These are phyloP conservation scores for Cyclophora punctaria DNA, from an alignment of 2,888 invertebrate species.

Conservation along the genomic window DNA sequence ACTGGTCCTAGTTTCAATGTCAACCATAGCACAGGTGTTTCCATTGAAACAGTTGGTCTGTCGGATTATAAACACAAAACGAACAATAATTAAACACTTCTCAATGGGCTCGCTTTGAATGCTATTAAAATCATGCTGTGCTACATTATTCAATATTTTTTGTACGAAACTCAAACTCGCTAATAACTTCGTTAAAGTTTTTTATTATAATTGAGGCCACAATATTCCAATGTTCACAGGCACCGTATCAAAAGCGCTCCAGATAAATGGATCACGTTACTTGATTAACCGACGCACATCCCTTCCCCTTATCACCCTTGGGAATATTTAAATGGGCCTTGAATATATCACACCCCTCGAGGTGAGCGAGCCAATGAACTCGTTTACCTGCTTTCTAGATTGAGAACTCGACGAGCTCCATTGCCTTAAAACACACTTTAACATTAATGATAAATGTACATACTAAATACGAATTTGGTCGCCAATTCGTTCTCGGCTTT, in stretches of 20 bases:
- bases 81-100: too few relatives aligned
- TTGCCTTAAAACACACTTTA: slow-evolving; percentile 40
- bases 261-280: slow-evolving; percentile 75
- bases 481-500: slow-evolving; percentile 5
- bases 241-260: slow-evolving; percentile 68
- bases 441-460: slow-evolving; percentile 24
- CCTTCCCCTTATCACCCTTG: slow-evolving; percentile 70
- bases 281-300: slow-evolving; percentile 72
- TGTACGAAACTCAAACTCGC: too few relatives aligned
- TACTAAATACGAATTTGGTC: slow-evolving; percentile 9
- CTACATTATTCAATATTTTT: too few relatives aligned
- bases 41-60: too few relatives aligned
- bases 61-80: too few relatives aligned
- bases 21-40: slow-evolving; percentile 16
- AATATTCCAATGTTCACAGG: slow-evolving; percentile 67
- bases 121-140: too few relatives aligned
- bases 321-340: slow-evolving; percentile 72
- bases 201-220: slow-evolving; percentile 46
- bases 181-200: neutral
- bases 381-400: slow-evolving; percentile 62
- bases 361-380: slow-evolving; percentile 49
- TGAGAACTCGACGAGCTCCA: slow-evolving; percentile 56
- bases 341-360: slow-evolving; percentile 68
- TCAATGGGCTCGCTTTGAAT: too few relatives aligned
- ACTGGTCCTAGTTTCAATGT: slow-evolving; percentile 20